phyloP scores from a whole-genome alignment of 2,797 vertebrate genomes.

The Brachyrhaphis roseni region DNA sequence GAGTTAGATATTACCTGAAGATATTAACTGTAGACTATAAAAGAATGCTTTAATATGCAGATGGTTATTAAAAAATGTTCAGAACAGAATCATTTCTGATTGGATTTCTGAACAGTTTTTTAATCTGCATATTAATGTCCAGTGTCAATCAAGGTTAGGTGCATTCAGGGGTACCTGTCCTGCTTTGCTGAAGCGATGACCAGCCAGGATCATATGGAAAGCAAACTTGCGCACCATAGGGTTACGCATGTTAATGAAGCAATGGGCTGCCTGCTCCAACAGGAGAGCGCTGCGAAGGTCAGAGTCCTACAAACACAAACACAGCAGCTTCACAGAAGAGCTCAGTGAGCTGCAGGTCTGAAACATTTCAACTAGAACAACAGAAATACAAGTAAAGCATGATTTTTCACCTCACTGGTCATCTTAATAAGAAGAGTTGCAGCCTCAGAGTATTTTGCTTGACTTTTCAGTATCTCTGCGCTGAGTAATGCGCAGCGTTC shows the following conservation, averaged over 20 bases:
- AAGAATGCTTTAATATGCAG: background rate
- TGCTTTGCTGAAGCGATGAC: slow-evolving; percentile 97
- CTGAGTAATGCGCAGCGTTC: slow-evolving; percentile 96
- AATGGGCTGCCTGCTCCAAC: slow-evolving; percentile 96
- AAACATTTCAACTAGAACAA: background rate
- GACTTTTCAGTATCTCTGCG: slow-evolving; percentile 96
- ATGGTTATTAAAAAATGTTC: background rate
- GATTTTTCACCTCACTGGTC: slow-evolving; percentile 91
- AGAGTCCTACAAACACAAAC: slow-evolving; percentile 82
- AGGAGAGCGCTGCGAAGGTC: slow-evolving; percentile 96
- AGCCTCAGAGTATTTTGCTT: slow-evolving; percentile 94
- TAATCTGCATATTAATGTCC: background rate
- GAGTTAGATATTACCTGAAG: background rate
- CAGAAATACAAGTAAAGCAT: background rate
- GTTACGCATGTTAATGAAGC: slow-evolving; percentile 96
- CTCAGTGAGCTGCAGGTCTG: background rate
- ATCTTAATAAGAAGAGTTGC: slow-evolving; percentile 96
- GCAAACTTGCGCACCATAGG: slow-evolving; percentile 99
- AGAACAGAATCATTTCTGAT: background rate
- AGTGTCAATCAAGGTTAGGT: background rate
- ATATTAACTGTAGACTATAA: background rate
- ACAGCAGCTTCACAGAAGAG: background rate
- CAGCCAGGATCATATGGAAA: slow-evolving; percentile 98
- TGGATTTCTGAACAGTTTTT: too few relatives aligned
- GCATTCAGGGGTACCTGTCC: slow-evolving; percentile 81